These are phyloP conservation scores for Drosophila lacteicornis DNA, from an alignment of 1,140 invertebrate genomes.

Conservation along the genomic window DNA sequence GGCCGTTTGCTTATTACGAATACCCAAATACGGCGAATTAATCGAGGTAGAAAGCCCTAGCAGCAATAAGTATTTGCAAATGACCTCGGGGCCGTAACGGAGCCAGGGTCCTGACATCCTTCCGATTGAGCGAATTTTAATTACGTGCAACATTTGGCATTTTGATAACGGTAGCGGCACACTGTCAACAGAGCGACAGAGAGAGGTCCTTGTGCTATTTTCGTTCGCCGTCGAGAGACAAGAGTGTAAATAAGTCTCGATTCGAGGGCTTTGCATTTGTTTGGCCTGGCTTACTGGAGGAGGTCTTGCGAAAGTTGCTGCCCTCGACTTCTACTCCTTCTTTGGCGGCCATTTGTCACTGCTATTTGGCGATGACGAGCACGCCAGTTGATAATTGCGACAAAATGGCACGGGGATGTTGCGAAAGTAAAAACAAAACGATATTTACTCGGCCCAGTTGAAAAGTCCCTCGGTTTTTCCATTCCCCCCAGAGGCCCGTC, in stretches of 20 bases:
- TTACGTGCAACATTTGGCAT: slow-evolving; percentile 78
- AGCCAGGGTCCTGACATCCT: slow-evolving; percentile 45
- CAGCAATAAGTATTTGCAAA: slow-evolving; percentile 40
- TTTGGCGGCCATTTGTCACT: slow-evolving; percentile 29
- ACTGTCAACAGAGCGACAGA: slow-evolving; percentile 32
- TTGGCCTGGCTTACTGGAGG: slow-evolving; percentile 26
- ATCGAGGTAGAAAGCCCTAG: slow-evolving; percentile 41
- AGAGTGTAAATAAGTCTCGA: slow-evolving; percentile 55
- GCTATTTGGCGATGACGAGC: slow-evolving; percentile 52
- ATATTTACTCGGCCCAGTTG: slow-evolving; percentile 52
- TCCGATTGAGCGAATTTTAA: slow-evolving; percentile 78
- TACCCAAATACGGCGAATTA: slow-evolving; percentile 53
- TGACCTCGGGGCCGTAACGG: slow-evolving; percentile 18
- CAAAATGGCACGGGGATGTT: slow-evolving; percentile 44
- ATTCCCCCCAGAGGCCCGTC: not conserved
- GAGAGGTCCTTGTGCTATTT: slow-evolving; percentile 52
- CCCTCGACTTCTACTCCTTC: slow-evolving; percentile 4
- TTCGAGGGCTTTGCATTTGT: slow-evolving; percentile 45
- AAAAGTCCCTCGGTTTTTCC: slow-evolving; percentile 8
- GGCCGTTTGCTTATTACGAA: slow-evolving; percentile 33
- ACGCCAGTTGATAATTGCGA: slow-evolving; percentile 61
- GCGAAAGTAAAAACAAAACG: slow-evolving; percentile 62
- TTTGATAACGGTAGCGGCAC: slow-evolving; percentile 45
- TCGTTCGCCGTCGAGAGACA: slow-evolving; percentile 38
- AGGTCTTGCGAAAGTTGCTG: slow-evolving; percentile 24